Conservation (phyloP, 2,113 vertebrate genomes). For the Pedetes capensis region DNA sequence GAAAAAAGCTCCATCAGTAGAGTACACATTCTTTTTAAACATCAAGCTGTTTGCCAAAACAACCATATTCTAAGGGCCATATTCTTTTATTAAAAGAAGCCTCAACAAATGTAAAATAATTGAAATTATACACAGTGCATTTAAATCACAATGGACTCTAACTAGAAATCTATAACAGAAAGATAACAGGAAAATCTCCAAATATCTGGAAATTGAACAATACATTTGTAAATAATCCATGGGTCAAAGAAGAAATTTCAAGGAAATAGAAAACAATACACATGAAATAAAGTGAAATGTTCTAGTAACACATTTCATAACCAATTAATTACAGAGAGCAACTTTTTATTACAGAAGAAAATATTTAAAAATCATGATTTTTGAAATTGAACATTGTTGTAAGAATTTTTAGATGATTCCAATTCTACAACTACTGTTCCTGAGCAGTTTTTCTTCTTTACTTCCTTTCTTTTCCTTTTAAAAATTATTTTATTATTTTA, state of each 20-base stretch:
- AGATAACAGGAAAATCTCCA: too few species aligned
- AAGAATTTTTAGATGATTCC: constrained; percentile 2
- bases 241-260: not conserved
- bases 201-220: not conserved
- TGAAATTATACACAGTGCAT: not conserved
- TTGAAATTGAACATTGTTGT: not conserved
- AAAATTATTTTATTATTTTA: too few species aligned
- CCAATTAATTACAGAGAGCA: not conserved
- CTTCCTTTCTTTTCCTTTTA: too few species aligned
- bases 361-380: not conserved
- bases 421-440: not conserved
- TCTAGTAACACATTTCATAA: not conserved
- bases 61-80: not conserved
- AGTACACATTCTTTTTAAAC: not conserved
- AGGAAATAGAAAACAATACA: not conserved
- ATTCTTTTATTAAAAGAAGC: too few species aligned
- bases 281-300: constrained; percentile 15
- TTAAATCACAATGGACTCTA: not conserved
- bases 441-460: not conserved
- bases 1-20: not conserved
- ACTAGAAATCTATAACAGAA: constrained; percentile 22
- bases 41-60: too few species aligned
- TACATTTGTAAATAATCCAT: not conserved
- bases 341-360: not conserved
- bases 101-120: not conserved